These are phyloP conservation scores for Ophion costatus DNA, from an alignment of 2,888 invertebrate genomes.

Conservation along the genomic window DNA sequence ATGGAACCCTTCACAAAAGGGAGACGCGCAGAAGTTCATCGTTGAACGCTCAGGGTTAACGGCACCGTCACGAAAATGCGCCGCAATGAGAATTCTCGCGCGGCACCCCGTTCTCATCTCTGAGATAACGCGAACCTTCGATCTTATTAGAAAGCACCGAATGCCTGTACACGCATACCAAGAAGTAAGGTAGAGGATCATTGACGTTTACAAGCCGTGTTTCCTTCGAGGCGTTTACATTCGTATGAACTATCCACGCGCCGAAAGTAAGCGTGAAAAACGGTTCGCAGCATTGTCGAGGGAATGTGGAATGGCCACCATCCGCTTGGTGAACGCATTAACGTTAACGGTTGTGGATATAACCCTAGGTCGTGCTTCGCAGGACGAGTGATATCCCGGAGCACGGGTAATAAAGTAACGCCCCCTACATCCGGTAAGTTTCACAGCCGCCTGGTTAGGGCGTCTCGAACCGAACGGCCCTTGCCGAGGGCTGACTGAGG, in stretches of 20 bases:
- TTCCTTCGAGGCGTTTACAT: not conserved
- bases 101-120: not conserved
- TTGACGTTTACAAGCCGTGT: not conserved
- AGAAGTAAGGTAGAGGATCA: not conserved
- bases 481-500: conserved; percentile 41
- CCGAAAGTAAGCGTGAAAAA: conserved; percentile 56
- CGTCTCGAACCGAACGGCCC: conserved; percentile 59
- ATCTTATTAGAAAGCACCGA: not conserved
- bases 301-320: conserved; percentile 15
- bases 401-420: conserved; percentile 79
- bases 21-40: not conserved
- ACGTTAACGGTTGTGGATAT: conserved; percentile 64
- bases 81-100: not conserved
- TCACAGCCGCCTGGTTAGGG: conserved; percentile 27
- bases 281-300: conserved; percentile 42
- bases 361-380: conserved; percentile 67
- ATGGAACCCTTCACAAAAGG: not conserved
- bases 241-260: conserved; percentile 17
- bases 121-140: not conserved
- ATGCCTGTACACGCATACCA: not conserved
- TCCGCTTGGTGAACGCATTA: conserved; percentile 49
- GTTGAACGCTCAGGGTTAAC: not conserved
- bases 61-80: not conserved
- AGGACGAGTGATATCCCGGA: conserved; percentile 71
- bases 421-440: conserved; percentile 60